Base-by-base conservation (phyloP, 2,113 vertebrate genomes). In the Protobothrops mucrosquamatus region DNA sequence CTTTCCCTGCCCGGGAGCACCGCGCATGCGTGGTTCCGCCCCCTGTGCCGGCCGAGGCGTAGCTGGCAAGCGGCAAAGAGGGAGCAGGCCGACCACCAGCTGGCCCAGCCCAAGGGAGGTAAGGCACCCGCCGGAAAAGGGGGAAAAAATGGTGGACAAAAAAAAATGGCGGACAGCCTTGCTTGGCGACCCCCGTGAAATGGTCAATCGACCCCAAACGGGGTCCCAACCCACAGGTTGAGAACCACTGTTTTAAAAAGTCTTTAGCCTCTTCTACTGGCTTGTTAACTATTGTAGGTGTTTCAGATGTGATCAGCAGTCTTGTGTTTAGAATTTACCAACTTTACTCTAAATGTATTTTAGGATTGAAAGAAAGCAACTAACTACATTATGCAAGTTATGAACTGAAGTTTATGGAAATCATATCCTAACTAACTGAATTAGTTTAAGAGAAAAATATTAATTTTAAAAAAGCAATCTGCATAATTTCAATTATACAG, bases 401-500 rank as follows among this genome's bases (percentile, higher is more conserved):
- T n/a, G 87, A 85, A 81, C 18, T 26, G 12, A 86, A 7, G 81
- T 93, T 11, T 86, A 85, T 90, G 92, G 29, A 39, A 92, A 43
- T 92, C 81, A 91, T 89, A 93, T 91, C 52, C 86, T 69, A 74
- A 91, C 86, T 69, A 74, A 91, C 64, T 91, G 88, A 20, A 14
- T 74, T n/a, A 88, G 39, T 90, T 85, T 74, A 64, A 74, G 46
- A 51, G 26, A 69, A 92, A 10, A 51, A 39, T 39, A 56, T 18
- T 90, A 55, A 85, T 20, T 24, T 57, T 92, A 54, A 6, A 89
- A 87, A 89, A 57, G 34, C 4, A 81, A 59, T 57, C 10, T 22
- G 24, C 18, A 26, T 87, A 91, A 61, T 22, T 91, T 2, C 11
- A 56, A 39, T n/a, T 74, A 56, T 87, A 92, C n/a, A 20, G 6